A percentile compares a stretch with the other conserved stretches of the same genome.
Conservation (phyloP, 1,140 invertebrate species). For the Parasteatoda tepidariorum region DNA sequence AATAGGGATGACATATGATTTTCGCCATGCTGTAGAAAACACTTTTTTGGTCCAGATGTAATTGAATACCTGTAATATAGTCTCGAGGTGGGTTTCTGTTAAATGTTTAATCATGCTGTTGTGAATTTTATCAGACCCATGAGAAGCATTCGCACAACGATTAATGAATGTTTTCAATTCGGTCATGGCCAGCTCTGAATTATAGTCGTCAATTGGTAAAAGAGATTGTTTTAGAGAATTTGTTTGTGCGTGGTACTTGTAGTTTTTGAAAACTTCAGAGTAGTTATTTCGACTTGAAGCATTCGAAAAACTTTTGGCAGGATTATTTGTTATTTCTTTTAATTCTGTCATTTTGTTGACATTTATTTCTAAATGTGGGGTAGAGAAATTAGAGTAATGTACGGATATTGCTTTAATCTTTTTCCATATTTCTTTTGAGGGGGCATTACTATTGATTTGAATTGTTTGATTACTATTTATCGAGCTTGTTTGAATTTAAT, state of each 20-base stretch:
- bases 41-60: background rate
- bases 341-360: no score
- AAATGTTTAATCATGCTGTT: background rate
- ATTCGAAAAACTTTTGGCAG: no score
- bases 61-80: background rate
- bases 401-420: background rate
- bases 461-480: background rate
- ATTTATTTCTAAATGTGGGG: no score
- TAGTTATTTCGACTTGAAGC: no score
- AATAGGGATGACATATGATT: slow-evolving; percentile 49
- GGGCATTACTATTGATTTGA: background rate
- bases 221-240: no score
- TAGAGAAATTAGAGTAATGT: no score
- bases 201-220: no score
- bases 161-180: no score
- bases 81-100: background rate
- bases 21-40: slow-evolving; percentile 51
- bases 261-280: no score
- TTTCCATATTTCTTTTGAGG: background rate
- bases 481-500: background rate
- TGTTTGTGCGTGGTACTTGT: no score
- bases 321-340: no score
- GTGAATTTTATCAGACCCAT: background rate
- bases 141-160: background rate
- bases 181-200: no score